Evolutionary conservation across 1,140 invertebrate species (phyloP).

Genomic region (Linepithema humile): DNA sequence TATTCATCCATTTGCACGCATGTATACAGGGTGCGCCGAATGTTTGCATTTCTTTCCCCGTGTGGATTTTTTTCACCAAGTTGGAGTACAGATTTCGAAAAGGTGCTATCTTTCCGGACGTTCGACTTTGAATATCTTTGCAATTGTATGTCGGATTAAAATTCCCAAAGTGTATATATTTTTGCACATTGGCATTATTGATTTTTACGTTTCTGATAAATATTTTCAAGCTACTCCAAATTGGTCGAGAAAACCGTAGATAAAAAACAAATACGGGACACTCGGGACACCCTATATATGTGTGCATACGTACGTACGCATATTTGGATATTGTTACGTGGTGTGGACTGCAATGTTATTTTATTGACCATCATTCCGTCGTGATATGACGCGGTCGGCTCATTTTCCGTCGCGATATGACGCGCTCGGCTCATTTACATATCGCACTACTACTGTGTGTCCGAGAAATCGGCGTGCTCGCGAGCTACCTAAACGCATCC

Average conservation of each 20-base stretch:
- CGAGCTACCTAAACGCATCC: conserved; percentile 30
- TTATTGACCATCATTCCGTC: conserved; percentile 64
- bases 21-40: conserved; percentile 57
- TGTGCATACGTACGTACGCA: conserved; percentile 65
- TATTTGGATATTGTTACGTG: conserved; percentile 72
- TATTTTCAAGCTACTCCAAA: conserved; percentile 4
- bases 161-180: no score
- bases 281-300: conserved; percentile 41
- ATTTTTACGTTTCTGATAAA: not conserved
- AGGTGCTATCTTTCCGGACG: no score
- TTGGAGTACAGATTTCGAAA: not conserved
- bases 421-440: conserved; percentile 67
- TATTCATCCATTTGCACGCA: conserved; percentile 58
- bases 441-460: conserved; percentile 57
- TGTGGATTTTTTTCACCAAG: not conserved
- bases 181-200: no score
- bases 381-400: conserved; percentile 62
- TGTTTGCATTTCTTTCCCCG: not conserved
- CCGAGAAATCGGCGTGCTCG: conserved; percentile 60
- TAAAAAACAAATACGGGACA: conserved; percentile 5
- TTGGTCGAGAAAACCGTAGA: conserved; percentile 28
- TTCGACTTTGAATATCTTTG: no score
- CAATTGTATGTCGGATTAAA: no score
- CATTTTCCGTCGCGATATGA: conserved; percentile 64
- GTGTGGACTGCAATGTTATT: conserved; percentile 72